Percentiles rank a stretch among this genome's conserved stretches.
Evolutionary conservation across 2,113 vertebrate species (phyloP).

Genomic region (Dasypus novemcinctus): DNA sequence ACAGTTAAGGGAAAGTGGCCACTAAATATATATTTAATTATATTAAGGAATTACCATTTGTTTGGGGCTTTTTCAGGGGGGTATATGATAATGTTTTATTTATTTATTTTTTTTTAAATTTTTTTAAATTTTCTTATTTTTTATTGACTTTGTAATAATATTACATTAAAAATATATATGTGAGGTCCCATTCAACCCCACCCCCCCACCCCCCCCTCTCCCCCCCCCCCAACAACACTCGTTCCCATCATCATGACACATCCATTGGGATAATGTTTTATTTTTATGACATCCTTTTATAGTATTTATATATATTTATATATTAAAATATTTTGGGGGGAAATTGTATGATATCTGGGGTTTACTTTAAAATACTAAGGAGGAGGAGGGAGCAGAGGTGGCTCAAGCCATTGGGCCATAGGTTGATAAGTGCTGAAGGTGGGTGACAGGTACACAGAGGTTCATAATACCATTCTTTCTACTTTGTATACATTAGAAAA

Average conservation of each 20-base stretch:
- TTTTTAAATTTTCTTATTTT: no score
- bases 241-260: no score
- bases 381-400: not conserved
- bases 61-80: not conserved
- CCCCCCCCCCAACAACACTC: no score
- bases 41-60: not conserved
- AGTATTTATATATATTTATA: not conserved
- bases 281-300: slow-evolving; percentile 19
- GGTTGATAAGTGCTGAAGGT: not conserved
- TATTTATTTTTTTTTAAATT: no score
- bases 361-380: slow-evolving; percentile 38
- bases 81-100: no score
- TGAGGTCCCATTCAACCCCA: no score
- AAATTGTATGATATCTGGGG: not conserved
- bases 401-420: not conserved
- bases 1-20: slow-evolving; percentile 11
- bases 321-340: slow-evolving; percentile 23
- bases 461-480: not conserved
- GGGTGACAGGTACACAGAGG: not conserved
- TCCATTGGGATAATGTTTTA: no score
- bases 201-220: no score
- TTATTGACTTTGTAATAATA: no score
- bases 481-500: slow-evolving; percentile 15
- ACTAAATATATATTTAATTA: not conserved
- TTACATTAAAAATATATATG: no score